Conservation (phyloP, 2,888 invertebrate genomes). For the Cephus pygmeus region DNA sequence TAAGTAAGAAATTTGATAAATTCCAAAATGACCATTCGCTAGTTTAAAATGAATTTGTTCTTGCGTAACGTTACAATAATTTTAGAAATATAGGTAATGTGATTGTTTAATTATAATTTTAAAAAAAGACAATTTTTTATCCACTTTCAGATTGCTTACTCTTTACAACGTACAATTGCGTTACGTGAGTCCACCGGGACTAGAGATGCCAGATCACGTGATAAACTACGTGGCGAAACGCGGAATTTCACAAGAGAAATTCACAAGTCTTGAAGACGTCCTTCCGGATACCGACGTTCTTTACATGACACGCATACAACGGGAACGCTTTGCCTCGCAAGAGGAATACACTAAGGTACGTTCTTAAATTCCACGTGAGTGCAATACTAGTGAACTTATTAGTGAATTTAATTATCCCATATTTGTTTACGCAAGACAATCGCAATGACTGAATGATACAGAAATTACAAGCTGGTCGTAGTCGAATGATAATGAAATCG, state of each 20-base stretch:
- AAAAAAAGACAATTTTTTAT: background rate
- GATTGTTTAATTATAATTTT: slow-evolving; percentile 5
- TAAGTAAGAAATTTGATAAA: background rate
- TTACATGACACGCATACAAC: slow-evolving; percentile 98
- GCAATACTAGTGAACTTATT: background rate
- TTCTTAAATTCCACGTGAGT: background rate
- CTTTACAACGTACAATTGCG: slow-evolving; percentile 92
- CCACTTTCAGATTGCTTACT: slow-evolving; percentile 76
- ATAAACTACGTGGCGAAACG: slow-evolving; percentile 81
- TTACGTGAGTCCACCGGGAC: slow-evolving; percentile 88
- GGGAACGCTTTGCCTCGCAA: slow-evolving; percentile 86
- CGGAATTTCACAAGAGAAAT: slow-evolving; percentile 82
- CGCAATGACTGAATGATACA: background rate
- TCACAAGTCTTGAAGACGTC: slow-evolving; percentile 82
- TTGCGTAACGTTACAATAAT: background rate
- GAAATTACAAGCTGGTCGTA: background rate
- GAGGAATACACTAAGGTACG: slow-evolving; percentile 88
- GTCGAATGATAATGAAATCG: background rate
- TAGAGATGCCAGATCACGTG: slow-evolving; percentile 93
- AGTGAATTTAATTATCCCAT: background rate
- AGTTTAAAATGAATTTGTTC: background rate
- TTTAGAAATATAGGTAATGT: background rate
- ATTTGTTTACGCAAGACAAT: background rate
- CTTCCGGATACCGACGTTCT: slow-evolving; percentile 95
- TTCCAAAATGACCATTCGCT: background rate